Evolutionary conservation across 1,140 invertebrate genomes (phyloP), one percentile per base, ranked within the genome.

Genomic region (Papilio machaon): DNA sequence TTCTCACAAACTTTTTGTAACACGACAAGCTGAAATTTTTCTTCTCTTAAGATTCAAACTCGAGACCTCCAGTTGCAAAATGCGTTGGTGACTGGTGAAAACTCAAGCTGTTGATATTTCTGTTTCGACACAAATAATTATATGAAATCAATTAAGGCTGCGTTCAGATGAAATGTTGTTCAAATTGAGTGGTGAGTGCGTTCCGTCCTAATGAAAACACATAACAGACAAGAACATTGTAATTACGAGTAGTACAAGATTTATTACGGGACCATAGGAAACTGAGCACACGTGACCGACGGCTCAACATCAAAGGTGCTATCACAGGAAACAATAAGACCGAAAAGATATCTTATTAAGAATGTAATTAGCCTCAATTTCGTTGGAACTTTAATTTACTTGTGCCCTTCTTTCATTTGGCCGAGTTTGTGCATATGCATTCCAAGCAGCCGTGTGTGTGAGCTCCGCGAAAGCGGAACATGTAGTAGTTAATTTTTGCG

Each of bases 401-500:
- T 89, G 80, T 78, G 88, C 80, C 87, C 79, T 91, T 90, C 85
- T 83, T 70, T 67, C 60, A 67, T 64, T 81, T 77, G 77, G 54
- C 73, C 52, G 47, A 83, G 67, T 82, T 86, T 87, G 88, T 94
- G 93, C 92, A 94, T 94, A 94, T 94, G 92, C 92, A 93, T 89
- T 90, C 87, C 87, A 84, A 86, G 85, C 83, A 87, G 87, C 84
- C 80, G 84, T 87, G 88, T 89, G 91, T 94, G 91, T 92, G 91
- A 87, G 91, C 89, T 90, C 87, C 89, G 89, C 86, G 85, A 90
- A 90, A 90, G 87, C 87, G 88, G 89, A 91, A 89, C 89, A 89
- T 93, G 93, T 93, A 94, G 92, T 93, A 91, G 92, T 95, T 95
- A 95, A 95, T 95, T 95, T 95, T 95, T 95, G 94, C 94, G 94